Conservation (phyloP, 2,113 vertebrate genomes). For the Gambusia holbrooki region DNA sequence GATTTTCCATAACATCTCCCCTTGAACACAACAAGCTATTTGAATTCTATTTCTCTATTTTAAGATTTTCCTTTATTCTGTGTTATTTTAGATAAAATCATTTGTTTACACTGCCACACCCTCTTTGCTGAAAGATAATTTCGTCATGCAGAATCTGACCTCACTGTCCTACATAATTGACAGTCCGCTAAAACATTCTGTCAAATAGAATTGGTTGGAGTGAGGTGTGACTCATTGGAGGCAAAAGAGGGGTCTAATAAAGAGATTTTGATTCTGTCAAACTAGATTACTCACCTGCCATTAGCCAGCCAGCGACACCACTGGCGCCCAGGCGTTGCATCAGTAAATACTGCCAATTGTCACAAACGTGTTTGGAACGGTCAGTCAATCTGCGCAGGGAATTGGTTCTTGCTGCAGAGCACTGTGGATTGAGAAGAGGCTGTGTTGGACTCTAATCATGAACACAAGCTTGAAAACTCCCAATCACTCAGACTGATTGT, state of each 20-base stretch:
- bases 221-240: constrained; percentile 40
- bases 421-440: constrained; percentile 24
- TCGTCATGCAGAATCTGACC: constrained; percentile 21
- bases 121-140: constrained; percentile 5
- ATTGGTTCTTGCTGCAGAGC: constrained; percentile 25
- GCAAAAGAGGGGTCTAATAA: constrained; percentile 55
- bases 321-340: constrained; percentile 21
- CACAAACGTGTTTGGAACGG: constrained; percentile 8
- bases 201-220: constrained; percentile 22
- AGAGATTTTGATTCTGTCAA: constrained; percentile 75
- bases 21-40: constrained; percentile 11
- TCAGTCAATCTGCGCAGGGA: constrained; percentile 23
- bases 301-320: constrained; percentile 60
- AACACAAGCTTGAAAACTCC: constrained; percentile 2
- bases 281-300: constrained; percentile 78
- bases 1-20: background rate
- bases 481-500: constrained; percentile 13
- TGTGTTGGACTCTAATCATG: constrained; percentile 5
- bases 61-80: background rate
- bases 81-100: constrained; percentile 19
- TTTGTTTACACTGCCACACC: background rate
- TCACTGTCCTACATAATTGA: constrained; percentile 31
- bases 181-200: constrained; percentile 16
- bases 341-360: constrained; percentile 50
- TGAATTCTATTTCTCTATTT: constrained; percentile 23